Evolutionary conservation across 1,140 invertebrate species (phyloP), one percentile per base, ranked within the genome.

Genomic region (Drosophila tsacasi): DNA sequence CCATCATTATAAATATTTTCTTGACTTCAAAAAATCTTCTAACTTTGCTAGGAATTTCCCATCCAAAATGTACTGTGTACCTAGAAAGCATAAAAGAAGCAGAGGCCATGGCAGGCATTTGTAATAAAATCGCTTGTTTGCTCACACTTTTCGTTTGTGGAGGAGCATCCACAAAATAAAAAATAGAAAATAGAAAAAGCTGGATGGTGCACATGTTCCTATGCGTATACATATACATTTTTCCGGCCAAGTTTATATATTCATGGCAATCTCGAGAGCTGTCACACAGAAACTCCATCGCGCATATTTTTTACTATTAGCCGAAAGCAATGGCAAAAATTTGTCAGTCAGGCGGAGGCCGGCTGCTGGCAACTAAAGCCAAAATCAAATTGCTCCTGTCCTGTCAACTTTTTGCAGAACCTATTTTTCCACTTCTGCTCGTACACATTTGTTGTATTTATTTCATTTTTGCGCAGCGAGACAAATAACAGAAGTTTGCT

Each of bases 301-400:
- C 59, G 55, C 73, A 78, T 78, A 77, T 89, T 87, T 90, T 81
- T 75, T 83, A 89, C 77, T 83, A 89, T 89, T 89, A 89, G 81
- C 77, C 81, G 46, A 64, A 54, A 79, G 77, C 71, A 85, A 61
- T 46, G 35, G 65, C 42, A 62, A 46, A 74, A 77, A 71, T 83
- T 84, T 83, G 81, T 84, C 62, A 73, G 81, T 59, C 72, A 44
- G 61, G 30, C 73, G 65, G 27, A 6, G 49, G 49, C 25, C 30
- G 46, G 17, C 37, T 65, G 67, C 63, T 49, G 62, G 72, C 55
- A 67, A 61, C 69, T 73, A 75, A 78, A 61, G 84, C 81, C 68
- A 58, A 81, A 90, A 89, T 89, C 85, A 89, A 89, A 89, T 89
- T 81, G 85, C 66, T 63, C 42, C 50, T 52, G 80, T 69, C 54